Conservation (phyloP, 2,888 invertebrate genomes). For the Uloborus plumipes region DNA sequence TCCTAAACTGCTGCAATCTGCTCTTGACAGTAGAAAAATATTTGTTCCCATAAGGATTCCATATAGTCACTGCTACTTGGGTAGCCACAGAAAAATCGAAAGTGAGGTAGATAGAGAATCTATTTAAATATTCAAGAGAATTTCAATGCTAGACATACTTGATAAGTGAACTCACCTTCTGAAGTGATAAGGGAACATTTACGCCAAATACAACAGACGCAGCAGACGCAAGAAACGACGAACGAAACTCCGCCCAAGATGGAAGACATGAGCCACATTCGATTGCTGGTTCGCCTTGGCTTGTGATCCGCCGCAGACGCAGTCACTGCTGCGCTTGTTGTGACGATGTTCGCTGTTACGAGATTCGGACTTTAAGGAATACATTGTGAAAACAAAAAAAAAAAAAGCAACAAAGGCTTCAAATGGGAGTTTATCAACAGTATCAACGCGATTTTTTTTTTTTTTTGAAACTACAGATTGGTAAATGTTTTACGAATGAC, state of each 20-base stretch:
- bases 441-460: neutral
- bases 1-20: too few relatives aligned
- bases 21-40: too few relatives aligned
- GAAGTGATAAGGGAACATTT: slow-evolving; percentile 56
- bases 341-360: neutral
- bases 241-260: slow-evolving; percentile 53
- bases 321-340: slow-evolving; percentile 22
- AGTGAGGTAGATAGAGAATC: neutral
- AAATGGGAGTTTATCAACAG: neutral
- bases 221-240: slow-evolving; percentile 48
- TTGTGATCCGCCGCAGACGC: slow-evolving; percentile 32
- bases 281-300: slow-evolving; percentile 31
- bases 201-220: slow-evolving; percentile 53
- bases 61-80: too few relatives aligned
- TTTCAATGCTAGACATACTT: neutral
- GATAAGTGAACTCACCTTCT: slow-evolving; percentile 20
- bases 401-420: too few relatives aligned
- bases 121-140: neutral
- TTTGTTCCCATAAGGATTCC: too few relatives aligned
- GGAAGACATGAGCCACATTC: slow-evolving; percentile 56
- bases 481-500: too few relatives aligned
- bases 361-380: neutral
- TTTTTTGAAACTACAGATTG: neutral
- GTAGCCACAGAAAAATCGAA: neutral
- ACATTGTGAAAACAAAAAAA: too few relatives aligned